Conservation (phyloP, 2,888 invertebrate genomes). For the Troides helena region DNA sequence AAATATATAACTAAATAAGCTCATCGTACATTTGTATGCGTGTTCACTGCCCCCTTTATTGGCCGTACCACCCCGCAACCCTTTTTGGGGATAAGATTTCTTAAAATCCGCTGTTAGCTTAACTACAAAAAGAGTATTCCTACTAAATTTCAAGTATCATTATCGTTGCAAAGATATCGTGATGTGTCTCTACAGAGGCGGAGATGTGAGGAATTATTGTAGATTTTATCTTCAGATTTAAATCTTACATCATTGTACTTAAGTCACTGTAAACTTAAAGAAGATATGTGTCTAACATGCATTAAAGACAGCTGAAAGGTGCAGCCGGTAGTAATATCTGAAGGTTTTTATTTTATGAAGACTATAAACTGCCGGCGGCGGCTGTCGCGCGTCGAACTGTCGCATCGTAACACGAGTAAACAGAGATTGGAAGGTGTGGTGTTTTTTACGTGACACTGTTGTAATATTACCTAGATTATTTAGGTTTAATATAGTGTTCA, state of each 20-base stretch:
- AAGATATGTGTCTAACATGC: slow-evolving; percentile 12
- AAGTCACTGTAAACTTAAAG: not conserved
- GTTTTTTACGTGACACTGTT: not conserved
- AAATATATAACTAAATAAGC: too few species aligned
- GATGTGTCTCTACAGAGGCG: too few species aligned
- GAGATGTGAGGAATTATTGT: too few species aligned
- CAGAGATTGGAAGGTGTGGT: slow-evolving; percentile 16
- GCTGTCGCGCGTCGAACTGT: slow-evolving; percentile 34
- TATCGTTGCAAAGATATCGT: too few species aligned
- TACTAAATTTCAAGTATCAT: too few species aligned
- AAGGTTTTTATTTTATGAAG: slow-evolving; percentile 54
- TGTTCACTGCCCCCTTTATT: too few species aligned
- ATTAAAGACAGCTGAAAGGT: slow-evolving; percentile 34
- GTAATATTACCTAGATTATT: not conserved
- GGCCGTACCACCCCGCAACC: too few species aligned
- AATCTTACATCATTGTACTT: not conserved
- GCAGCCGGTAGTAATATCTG: slow-evolving; percentile 30
- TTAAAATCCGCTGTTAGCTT: too few species aligned
- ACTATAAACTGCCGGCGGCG: slow-evolving; percentile 46
- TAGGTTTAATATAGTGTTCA: not conserved
- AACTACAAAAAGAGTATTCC: too few species aligned
- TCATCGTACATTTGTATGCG: too few species aligned
- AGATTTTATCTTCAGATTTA: too few species aligned
- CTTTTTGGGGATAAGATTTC: too few species aligned
- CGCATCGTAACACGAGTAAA: slow-evolving; percentile 35